Evolutionary conservation across 2,888 invertebrate species (phyloP), one percentile per base, ranked within the genome.

Genomic region (Tenthredo scrophulariae): DNA sequence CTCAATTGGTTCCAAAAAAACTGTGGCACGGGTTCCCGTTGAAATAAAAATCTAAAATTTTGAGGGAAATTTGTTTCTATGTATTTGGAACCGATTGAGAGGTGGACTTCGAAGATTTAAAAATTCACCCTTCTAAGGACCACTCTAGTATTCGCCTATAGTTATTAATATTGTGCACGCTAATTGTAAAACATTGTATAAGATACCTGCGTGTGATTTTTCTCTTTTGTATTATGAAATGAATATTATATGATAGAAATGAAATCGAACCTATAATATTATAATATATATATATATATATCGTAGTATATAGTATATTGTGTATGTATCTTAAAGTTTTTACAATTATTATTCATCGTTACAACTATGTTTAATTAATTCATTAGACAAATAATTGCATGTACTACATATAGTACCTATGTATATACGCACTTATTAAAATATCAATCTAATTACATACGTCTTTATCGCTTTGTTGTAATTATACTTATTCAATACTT

Each of bases 291-390:
- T 40, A 9, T 40, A 40, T 40, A 40, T 40, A 40, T 10, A 40
- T 43, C 33, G 0, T 40, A 40, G 10, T 43, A 43, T 43, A 43
- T 10, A 43, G 2, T 43, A 43, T 43, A 43, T 84, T 80, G 22
- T 85, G 29, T 43, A 46, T 46, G 46, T 46, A 46, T 46, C 26
- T 84, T 82, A 3, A 58, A 37, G 54, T 26, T 84, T 82, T 67
- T 58, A 46, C 67, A 13, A 84, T 67, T 74, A 54, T 40, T n/a
- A 40, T 6, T 2, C 15, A 43, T 37, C 37, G n/a, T 72, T 9
- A n/a, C 7, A 37, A 37, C 33, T 72, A 72, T 43, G 18, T 72
- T 37, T 40, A n/a, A 43, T 9, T 43, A 0, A 72, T 72, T 43
- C 22, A 72, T 72, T 72, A 72, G 40, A 40, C 13, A 22, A 72